Conservation (phyloP, 2,113 vertebrate genomes). For the Myocastor coypus region DNA sequence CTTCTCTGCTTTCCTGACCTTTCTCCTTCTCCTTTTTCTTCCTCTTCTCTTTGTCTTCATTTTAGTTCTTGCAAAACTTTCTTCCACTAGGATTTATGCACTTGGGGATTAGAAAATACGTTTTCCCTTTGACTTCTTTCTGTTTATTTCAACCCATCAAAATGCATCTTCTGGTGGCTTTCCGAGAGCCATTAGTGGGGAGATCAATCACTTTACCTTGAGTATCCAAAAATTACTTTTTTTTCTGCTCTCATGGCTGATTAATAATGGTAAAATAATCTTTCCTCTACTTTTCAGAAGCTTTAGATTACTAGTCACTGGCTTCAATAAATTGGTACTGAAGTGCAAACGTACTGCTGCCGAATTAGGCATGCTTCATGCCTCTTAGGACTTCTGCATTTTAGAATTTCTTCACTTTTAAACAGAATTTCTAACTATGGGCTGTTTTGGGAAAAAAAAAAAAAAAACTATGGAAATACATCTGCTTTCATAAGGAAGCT, state of each 20-base stretch:
- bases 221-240: background rate
- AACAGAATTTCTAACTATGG: background rate
- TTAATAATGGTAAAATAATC: background rate
- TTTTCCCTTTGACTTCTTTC: background rate
- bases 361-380: background rate
- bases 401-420: background rate
- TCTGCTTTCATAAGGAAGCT: background rate
- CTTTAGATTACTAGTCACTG: background rate
- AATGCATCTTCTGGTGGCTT: background rate
- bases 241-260: background rate
- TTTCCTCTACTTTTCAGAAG: background rate
- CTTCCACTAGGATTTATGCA: background rate
- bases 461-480: background rate
- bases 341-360: background rate
- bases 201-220: constrained; percentile 11
- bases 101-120: background rate
- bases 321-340: background rate
- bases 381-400: background rate
- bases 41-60: background rate
- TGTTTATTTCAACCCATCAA: background rate
- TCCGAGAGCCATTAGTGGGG: background rate
- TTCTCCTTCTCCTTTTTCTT: background rate
- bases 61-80: background rate
- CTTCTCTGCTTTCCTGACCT: background rate
- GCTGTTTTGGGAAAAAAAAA: too few species aligned